These are phyloP conservation scores for Larimichthys crocea DNA, from an alignment of 2,113 vertebrate species.

Conservation along the genomic window DNA sequence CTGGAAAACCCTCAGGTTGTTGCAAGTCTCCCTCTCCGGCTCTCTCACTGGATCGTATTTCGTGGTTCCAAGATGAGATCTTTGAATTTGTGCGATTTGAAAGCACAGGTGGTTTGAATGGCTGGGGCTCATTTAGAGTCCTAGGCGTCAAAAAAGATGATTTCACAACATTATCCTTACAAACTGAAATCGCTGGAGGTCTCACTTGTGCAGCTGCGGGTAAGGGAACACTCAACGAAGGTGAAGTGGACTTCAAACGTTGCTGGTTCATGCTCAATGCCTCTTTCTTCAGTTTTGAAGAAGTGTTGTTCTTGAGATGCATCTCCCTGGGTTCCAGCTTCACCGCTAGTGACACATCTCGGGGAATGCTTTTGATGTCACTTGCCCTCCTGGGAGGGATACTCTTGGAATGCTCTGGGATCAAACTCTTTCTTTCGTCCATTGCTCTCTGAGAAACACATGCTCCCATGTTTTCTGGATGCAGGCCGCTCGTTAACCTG, in stretches of 20 bases:
- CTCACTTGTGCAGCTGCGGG: conserved; percentile 18
- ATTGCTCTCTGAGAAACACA: conserved; percentile 40
- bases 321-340: conserved; percentile 63
- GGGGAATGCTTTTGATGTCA: conserved; percentile 27
- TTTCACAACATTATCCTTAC: conserved; percentile 39
- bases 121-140: background rate
- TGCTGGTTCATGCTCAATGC: conserved; percentile 21
- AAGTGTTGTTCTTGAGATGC: conserved; percentile 29
- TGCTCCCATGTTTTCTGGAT: conserved; percentile 23
- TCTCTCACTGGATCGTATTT: conserved; percentile 2
- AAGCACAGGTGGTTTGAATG: conserved; percentile 19
- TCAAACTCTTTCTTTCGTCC: conserved; percentile 50
- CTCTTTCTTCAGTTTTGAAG: conserved; percentile 44
- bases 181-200: conserved; percentile 8
- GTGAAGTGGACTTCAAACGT: conserved; percentile 39
- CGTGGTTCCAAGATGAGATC: conserved; percentile 35
- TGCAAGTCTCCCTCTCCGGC: background rate
- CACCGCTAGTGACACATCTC: conserved; percentile 32
- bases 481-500: conserved; percentile 21
- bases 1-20: conserved; percentile 83
- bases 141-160: conserved; percentile 30
- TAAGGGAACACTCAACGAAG: conserved; percentile 26
- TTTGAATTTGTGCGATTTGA: conserved; percentile 32
- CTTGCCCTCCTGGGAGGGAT: conserved; percentile 22
- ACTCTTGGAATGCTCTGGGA: conserved; percentile 31